Base-by-base conservation (phyloP, 2,113 vertebrate species). In the Neogobius melanostomus region DNA sequence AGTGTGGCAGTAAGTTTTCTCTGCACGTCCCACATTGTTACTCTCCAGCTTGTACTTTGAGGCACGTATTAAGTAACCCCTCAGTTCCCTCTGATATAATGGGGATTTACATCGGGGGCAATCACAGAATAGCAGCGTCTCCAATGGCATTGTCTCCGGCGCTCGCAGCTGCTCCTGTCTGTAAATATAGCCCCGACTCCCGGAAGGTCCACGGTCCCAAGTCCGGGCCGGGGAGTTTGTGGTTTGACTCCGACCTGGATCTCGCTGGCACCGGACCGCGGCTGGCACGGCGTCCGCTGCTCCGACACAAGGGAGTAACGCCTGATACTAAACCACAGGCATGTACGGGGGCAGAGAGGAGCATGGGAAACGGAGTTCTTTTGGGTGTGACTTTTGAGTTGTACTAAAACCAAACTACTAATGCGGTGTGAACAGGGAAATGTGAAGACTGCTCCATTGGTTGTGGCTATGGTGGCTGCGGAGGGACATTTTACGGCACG, bases 141-240 rank as follows among this genome's bases (percentile, higher is more conserved):
- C 80, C 63, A 43, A 57, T 72, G 68, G 64, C 75, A 80, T 87
- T 82, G 84, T 87, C 82, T 75, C 28, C 28, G 3, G 67, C 57
- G 71, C 68, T 72, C 73, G 81, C 89, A 90, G 86, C 90, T 90
- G 90, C 84, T 79, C 74, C 70, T 78, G 21, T 73, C 83, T 66
- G 0, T 52, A 16, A 82, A 88, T 88, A 90, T 89, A 89, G 77
- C 53, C 15, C 74, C 64, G 76, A 69, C 74, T 83, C 28, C 6
- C 36, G 28, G 28, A 1, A 66, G 70, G 52, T 66, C 73, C 48
- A 36, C 45, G 52, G 71, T 74, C 64, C 42, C 28, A 45, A 56
- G 71, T 74, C 64, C 42, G 42, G 60, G 76, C 70, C 66, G 70
- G 65, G 28, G 28, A 36, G 72, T 6, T 56, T 43, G 59, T 66